phyloP scores from a whole-genome alignment of 2,797 vertebrate genomes.

The Kryptopterus vitreolus region DNA sequence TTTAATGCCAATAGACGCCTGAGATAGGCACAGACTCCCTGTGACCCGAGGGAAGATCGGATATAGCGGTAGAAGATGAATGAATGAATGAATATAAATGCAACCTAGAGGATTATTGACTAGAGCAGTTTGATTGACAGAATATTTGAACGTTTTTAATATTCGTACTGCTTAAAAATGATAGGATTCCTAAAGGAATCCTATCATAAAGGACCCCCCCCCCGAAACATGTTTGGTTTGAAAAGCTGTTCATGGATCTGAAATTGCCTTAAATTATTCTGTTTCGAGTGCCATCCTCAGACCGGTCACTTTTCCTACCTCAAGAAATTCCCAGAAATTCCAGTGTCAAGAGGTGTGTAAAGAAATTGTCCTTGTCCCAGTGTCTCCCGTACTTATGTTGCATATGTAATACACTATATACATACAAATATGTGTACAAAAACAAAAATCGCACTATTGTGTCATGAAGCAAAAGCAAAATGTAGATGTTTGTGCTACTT shows the following conservation, averaged over 20 bases:
- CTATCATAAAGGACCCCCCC: too few relatives aligned
- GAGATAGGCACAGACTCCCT: too few relatives aligned
- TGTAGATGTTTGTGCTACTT: conserved; percentile 3
- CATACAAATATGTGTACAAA: neutral
- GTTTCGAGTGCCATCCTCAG: conserved; percentile 9
- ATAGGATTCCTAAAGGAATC: conserved; percentile 5
- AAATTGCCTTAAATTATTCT: conserved; percentile 44
- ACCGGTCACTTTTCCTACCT: conserved; percentile 45
- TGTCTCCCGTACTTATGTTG: neutral
- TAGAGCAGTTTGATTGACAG: neutral
- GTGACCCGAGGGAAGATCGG: too few relatives aligned
- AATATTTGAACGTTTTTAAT: neutral
- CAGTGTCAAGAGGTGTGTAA: conserved; percentile 14
- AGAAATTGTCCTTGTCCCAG: neutral
- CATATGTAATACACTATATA: neutral
- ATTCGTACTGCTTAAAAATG: neutral
- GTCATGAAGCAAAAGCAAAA: neutral
- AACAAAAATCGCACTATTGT: conserved; percentile 12
- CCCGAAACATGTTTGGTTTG: neutral
- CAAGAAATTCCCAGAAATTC: conserved; percentile 23
- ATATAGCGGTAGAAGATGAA: too few relatives aligned
- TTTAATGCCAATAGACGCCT: too few relatives aligned
- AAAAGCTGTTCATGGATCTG: conserved; percentile 23
- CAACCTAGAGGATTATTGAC: neutral
- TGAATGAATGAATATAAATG: neutral